Evolutionary conservation across 2,113 vertebrate species (phyloP), one percentile per base, ranked within the genome.

Genomic region (Pangasianodon hypophthalmus): DNA sequence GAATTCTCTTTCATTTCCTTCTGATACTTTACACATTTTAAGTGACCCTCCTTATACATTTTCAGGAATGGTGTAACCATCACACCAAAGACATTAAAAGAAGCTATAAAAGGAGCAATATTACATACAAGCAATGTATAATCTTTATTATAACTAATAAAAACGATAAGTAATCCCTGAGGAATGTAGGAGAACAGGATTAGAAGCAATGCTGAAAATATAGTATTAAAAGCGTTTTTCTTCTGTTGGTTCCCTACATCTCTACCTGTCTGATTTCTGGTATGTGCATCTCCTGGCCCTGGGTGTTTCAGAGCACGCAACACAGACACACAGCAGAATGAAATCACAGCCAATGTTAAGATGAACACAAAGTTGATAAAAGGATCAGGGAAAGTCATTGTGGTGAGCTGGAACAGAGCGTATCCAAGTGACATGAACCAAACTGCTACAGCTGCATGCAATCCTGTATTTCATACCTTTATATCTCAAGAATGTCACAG

Each of bases 401-500:
- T 4, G 1, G 0, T 56, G 3, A 26, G 0, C 0, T 37, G 13
- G 4, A 41, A 67, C 4, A 52, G 1, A 26, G 2, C 46, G 44
- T 86, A 82, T 41, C 0, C 77, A 52, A 54, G 0, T 18, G 84
- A 21, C 11, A 88, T 77, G 0, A 91, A 9, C 89, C 87, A 86
- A 64, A 11, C 84, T 21, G 29, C 54, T 48, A 62, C 37, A 48
- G 14, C 79, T 13, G 24, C 1, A n/a, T 54, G 32, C 71, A 75
- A 82, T 89, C 48, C 88, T 92, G 87, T 87, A 87, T 32, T 82
- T 46, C 8, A 69, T 41, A 32, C 11, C 48, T 16, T 89, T 92
- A 62, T 87, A 83, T 87, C 62, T 88, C 16, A 91, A 50, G 67
- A 91, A 91, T 46, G 1, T 84, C 24, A 91, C 29, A 18, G 90